phyloP scores from a whole-genome alignment of 2,797 vertebrate genomes.

The Sebastes vulpes region DNA sequence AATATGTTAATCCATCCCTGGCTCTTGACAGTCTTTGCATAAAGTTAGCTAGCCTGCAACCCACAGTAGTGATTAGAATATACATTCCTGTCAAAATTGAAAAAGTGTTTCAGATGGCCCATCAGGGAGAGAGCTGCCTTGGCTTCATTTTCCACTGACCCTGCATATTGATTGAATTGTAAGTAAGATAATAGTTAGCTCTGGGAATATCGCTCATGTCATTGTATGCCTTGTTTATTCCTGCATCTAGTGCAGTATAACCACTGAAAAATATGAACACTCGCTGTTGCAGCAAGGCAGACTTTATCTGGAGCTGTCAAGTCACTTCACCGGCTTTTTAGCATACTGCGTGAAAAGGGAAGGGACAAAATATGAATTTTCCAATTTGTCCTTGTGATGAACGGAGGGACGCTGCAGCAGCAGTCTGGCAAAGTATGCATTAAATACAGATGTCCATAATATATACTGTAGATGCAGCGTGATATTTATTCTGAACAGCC shows the following conservation, averaged over 20 bases:
- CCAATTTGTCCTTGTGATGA: conserved; percentile 14
- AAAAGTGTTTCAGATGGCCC: conserved; percentile 15
- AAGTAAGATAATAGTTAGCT: conserved; percentile 5
- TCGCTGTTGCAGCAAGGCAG: background rate
- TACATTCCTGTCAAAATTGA: conserved; percentile 7
- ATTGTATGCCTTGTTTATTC: background rate
- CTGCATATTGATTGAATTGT: conserved; percentile 26
- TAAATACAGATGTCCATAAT: conserved; percentile 16
- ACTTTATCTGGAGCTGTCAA: conserved; percentile 1
- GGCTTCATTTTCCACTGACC: conserved; percentile 38
- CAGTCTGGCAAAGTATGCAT: conserved; percentile 3
- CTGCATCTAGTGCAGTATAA: background rate
- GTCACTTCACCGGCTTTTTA: background rate
- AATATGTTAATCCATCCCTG: conserved; percentile 1
- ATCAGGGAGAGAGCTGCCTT: conserved; percentile 22
- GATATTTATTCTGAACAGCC: conserved; percentile 38
- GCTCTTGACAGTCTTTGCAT: background rate
- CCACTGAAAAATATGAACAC: background rate
- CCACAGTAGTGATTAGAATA: conserved; percentile 11
- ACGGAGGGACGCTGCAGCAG: background rate
- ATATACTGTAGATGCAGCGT: conserved; percentile 30
- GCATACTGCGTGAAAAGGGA: background rate
- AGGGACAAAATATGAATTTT: background rate
- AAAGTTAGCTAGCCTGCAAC: background rate
- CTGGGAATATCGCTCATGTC: background rate